Evolutionary conservation across 2,797 vertebrate species (phyloP), one percentile per base, ranked within the genome.

Genomic region (Pygocentrus nattereri): DNA sequence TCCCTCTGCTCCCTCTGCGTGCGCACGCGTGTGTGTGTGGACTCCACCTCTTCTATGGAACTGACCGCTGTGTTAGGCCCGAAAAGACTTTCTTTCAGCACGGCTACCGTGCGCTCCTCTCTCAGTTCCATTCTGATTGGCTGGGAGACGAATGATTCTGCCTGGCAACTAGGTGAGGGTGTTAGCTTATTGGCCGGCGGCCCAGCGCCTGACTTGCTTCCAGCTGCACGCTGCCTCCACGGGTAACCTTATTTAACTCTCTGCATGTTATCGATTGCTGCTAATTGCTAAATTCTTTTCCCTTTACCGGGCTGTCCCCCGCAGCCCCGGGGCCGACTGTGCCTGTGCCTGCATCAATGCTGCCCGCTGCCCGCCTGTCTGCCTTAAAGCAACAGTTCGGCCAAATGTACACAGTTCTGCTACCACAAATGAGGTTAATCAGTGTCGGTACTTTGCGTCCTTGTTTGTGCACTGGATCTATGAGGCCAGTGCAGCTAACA

Each of bases 201-300:
- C 82, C 74, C 78, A 82, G 87, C 87, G 85, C 90, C 86, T 91
- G 88, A 81, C 85, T 85, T 87, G 84, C 79, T 76, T 76, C 74
- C 54, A 87, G 87, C 74, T 91, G 88, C 81, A 82, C 71, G 89
- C 92, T 92, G 90, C 91, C 85, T 83, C 56, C 78, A 71, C 65
- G 49, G 25, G 56, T 85, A 76, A 79, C 80, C 80, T 85, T 78
- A 78, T 85, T 85, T 85, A 82, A 82, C 80, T 79, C 74, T 86
- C 81, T 81, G 83, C 74, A 83, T 76, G 80, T 85, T 90, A 92
- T 93, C 91, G 92, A 94, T 93, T 88, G 88, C 78, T 2, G 65
- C 89, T 93, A 93, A 93, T 93, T 94, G 87, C 89, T 87, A 92
- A 92, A 93, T 91, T 91, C 88, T 90, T 88, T 92, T 90, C 90